Evolutionary conservation across 1,140 invertebrate genomes (phyloP), one percentile per base, ranked within the genome.

Genomic region (Akabosia matsudoensis): DNA sequence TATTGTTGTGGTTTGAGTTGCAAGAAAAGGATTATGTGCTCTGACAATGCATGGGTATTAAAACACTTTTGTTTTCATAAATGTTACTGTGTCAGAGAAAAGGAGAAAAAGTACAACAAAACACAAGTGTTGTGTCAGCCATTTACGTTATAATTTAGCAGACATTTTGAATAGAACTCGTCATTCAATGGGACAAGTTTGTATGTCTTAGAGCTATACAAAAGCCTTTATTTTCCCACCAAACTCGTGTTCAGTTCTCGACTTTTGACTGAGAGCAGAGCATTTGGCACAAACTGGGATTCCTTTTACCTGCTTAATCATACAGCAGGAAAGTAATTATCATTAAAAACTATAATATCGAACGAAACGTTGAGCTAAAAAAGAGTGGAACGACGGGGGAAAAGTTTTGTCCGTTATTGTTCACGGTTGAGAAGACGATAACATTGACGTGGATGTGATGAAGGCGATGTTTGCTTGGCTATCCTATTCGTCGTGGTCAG

Each of bases 401-500:
- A 45, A 45, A 45, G 18, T 10, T 10, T 45, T 45, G 7, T 18
- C 18, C 37, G 37, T 45, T 45, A 18, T 45, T 45, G 37, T 45
- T 45, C 37, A 45, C 37, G 37, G 37, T 18, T 45, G 37, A 18
- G 7, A 45, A n/a, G n/a, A n/a, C n/a, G n/a, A n/a, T n/a, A n/a
- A n/a, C n/a, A n/a, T n/a, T n/a, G n/a, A 45, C 37, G 37, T 10
- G 7, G 37, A 45, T 45, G 37, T 45, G 37, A 45, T 45, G 37
- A 45, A 7, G 37, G 37, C 18, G 7, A 18, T 45, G 7, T 45
- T 7, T 45, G 18, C 37, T 56, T 56, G 7, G 18, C 37, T 56
- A n/a, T 56, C 7, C 54, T 22, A n/a, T 56, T 24, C 54, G 54
- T 56, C 61, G 61, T 67, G 61, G 61, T 67, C 61, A 67, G 24